phyloP scores from a whole-genome alignment of 2,888 invertebrate genomes.

The Myopa tessellatipennis region DNA sequence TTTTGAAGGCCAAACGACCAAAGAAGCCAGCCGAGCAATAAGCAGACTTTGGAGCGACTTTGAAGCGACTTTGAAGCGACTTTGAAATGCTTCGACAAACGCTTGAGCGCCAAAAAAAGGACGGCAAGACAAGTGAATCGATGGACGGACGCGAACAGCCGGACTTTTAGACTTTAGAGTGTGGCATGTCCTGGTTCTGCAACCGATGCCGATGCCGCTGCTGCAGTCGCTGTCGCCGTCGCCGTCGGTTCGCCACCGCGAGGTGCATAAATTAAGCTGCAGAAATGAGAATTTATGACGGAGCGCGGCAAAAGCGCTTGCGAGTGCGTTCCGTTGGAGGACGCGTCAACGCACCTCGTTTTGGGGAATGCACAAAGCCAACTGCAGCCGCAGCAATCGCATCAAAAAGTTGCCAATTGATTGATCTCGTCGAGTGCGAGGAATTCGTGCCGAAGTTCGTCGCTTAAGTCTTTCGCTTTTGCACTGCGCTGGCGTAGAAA shows the following conservation, averaged over 20 bases:
- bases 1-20: constrained; percentile 35
- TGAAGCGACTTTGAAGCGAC: not conserved
- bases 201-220: not conserved
- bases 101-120: not conserved
- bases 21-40: constrained; percentile 18
- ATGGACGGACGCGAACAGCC: not conserved
- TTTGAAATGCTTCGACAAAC: not conserved
- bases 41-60: constrained; percentile 13
- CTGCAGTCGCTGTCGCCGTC: no score
- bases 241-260: not conserved
- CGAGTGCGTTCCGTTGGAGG: no score
- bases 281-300: not conserved
- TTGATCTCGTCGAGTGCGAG: no score
- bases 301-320: not conserved
- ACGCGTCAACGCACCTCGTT: not conserved
- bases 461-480: not conserved
- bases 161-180: not conserved
- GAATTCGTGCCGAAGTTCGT: not conserved
- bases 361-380: no score
- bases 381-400: no score
- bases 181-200: constrained; percentile 24
- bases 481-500: no score
- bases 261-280: not conserved
- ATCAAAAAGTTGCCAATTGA: no score
- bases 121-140: not conserved